Percentiles rank a stretch among this genome's conserved stretches.
phyloP scores from a whole-genome alignment of 2,888 invertebrate species.

The Halictus quadricinctus region DNA sequence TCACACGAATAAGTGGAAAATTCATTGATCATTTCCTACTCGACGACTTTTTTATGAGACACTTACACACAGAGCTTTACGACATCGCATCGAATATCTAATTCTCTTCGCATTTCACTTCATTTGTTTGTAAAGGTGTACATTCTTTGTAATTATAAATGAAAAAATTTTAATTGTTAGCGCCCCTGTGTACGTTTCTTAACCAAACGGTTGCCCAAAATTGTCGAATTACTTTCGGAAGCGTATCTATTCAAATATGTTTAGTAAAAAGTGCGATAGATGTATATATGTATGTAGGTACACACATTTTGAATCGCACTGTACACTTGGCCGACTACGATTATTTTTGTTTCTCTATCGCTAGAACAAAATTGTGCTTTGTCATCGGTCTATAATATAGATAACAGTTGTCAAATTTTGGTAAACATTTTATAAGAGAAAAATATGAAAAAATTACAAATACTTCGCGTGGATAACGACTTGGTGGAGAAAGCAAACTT shows the following conservation, averaged over 20 bases:
- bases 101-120: constrained; percentile 67
- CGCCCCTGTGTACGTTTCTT: constrained; percentile 26
- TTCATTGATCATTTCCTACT: constrained; percentile 44
- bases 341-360: constrained; percentile 10
- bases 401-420: constrained; percentile 1
- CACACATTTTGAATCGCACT: neutral
- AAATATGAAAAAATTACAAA: constrained; percentile 71
- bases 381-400: constrained; percentile 18
- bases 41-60: constrained; percentile 60
- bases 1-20: constrained; percentile 27
- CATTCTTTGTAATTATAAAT: constrained; percentile 76
- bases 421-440: neutral
- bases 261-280: neutral
- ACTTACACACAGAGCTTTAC: constrained; percentile 60
- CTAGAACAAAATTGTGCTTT: constrained; percentile 25
- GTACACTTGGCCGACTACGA: constrained; percentile 15
- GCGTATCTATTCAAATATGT: neutral
- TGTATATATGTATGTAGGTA: neutral
- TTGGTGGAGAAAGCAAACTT: constrained; percentile 68
- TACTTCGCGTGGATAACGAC: constrained; percentile 71
- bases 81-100: constrained; percentile 60
- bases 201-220: constrained; percentile 12
- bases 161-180: constrained; percentile 73
- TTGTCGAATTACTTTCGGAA: neutral
- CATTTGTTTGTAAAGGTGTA: constrained; percentile 73